Evolutionary conservation across 2,797 vertebrate species (phyloP), one percentile per base, ranked within the genome.

Genomic region (Acanthopagrus latus): DNA sequence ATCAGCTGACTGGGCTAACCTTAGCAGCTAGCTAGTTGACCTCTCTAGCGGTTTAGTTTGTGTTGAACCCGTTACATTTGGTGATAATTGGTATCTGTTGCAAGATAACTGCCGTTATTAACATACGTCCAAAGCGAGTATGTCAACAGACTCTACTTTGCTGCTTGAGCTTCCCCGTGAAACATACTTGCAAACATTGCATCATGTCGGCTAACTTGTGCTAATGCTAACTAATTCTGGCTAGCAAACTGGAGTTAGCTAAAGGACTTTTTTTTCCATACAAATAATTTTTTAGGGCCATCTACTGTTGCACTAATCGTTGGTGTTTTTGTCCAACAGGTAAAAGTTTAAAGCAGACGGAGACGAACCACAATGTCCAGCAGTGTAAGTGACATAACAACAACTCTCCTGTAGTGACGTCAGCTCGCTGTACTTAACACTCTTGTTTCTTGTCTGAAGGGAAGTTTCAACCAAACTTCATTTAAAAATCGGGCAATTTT

Each of bases 381-480:
- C 56, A 89, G 71, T 46, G 93, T 94, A 83, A 93, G 93, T 92
- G 27, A 51, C 46, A 41, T 38, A 41, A 60, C 33, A 21, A 4
- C 18, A n/a, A 11, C 17, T 7, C 29, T 7, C 20, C 7, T 3
- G n/a, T 17, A 2, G 8, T 57, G n/a, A 27, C 7, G 27, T 44
- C 29, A 23, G 27, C 29, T 57, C 11, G 10, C n/a, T 16, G 20
- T 7, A n/a, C 5, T 20, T 20, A 3, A 3, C 23, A 12, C 3
- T 5, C 4, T 6, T 25, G 64, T 12, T 8, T 43, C 10, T 8
- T 33, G 3, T 17, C 0, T 17, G 9, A 25, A 17, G 44, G n/a
- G 9, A 12, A 0, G 18, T 21, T 3, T 29, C 3, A 11, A 8
- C 20, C 25, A 58, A 16, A 23, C 41, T 41, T 4, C 0, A 48